Conservation (phyloP, 2,888 invertebrate genomes). For the Boloria euphrosyne region DNA sequence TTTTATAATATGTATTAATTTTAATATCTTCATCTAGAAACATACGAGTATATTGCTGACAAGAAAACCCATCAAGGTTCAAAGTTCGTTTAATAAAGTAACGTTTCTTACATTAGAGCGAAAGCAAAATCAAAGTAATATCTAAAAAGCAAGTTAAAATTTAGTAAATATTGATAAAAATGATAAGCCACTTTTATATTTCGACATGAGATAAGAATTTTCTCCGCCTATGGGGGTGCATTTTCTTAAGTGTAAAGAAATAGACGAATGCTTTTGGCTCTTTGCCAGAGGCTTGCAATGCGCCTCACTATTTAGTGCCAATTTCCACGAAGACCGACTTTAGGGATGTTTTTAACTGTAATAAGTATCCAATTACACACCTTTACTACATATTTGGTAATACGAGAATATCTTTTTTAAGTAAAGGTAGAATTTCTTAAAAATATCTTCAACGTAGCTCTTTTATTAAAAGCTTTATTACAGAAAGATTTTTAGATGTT, state of each 20-base stretch:
- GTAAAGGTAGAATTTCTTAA: neutral
- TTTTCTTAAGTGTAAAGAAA: constrained; percentile 54
- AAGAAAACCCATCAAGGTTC: too few relatives aligned
- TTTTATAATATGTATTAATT: too few relatives aligned
- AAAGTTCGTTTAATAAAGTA: too few relatives aligned
- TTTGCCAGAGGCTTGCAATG: constrained; percentile 46
- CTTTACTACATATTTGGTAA: constrained; percentile 5
- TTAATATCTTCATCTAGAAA: too few relatives aligned
- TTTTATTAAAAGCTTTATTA: too few relatives aligned
- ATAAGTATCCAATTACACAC: constrained; percentile 28
- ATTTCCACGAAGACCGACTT: constrained; percentile 45
- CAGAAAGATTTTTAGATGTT: too few relatives aligned
- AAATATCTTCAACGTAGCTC: neutral
- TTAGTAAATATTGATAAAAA: too few relatives aligned
- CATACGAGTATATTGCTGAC: too few relatives aligned
- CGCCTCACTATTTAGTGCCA: constrained; percentile 46
- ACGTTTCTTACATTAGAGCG: too few relatives aligned
- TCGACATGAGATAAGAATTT: constrained; percentile 30
- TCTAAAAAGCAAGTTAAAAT: too few relatives aligned
- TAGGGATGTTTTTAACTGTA: constrained; percentile 31
- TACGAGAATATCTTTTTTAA: neutral
- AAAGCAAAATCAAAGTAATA: too few relatives aligned
- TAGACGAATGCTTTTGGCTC: constrained; percentile 47
- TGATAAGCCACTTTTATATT: constrained; percentile 13
- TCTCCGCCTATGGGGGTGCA: constrained; percentile 31